Base-by-base conservation (phyloP, 2,797 vertebrate genomes). In the Margarornis squamiger region DNA sequence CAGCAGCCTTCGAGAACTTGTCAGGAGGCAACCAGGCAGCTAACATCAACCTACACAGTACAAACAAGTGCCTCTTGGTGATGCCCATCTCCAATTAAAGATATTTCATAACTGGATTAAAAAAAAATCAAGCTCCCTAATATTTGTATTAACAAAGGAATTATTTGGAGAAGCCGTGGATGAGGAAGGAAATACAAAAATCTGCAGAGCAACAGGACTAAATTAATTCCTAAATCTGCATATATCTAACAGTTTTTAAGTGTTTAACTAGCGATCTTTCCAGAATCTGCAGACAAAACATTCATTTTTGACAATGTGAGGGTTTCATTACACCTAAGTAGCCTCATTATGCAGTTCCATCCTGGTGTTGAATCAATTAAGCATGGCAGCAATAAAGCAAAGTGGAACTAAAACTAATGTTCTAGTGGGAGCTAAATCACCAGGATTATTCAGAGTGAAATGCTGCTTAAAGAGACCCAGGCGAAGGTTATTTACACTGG, bases 321-420 rank as follows among this genome's bases (percentile, higher is more conserved):
- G 22, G 72, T 90, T 97, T 94, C 90, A 88, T 89, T 95, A 71
- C 41, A 58, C 73, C 94, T 91, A 91, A 96, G 82, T 74, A 91
- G 86, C 34, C 39, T 95, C 78, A 92, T 97, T 96, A 95, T 82
- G 57, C 86, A 74, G 78, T 54, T 75, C 80, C 58, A 85, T 92
- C 78, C 86, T 84, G 70, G 52, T 94, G 84, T 52, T 88, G 83
- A 95, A 96, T 96, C 92, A 95, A 93, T 95, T 95, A 95, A 92
- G 84, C 93, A 91, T 34, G 54, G 86, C n/a, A 17, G 79, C 71
- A 75, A 39, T 70, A 89, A 76, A 70, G 89, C 36, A 57, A 73
- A 96, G 81, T 78, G 94, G 90, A 96, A 94, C 92, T 89, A 83
- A 95, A 93, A 79, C 72, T 76, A 34, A 82, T 94, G 81, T 78